Evolutionary conservation across 2,113 vertebrate species (phyloP).

Genomic region (Bufo gargarizans): DNA sequence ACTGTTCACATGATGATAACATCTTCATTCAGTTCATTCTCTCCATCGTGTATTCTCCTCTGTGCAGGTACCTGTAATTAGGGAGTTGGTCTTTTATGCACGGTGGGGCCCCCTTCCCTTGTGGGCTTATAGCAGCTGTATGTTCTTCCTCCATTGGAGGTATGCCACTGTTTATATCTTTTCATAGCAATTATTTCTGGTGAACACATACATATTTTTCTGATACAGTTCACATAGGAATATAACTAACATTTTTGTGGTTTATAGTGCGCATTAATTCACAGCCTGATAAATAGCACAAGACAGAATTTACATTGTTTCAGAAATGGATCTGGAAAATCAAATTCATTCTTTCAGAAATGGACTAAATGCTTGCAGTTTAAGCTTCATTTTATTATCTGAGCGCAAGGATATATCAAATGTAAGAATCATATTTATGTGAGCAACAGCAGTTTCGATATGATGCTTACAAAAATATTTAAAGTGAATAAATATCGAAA

Average conservation of each 20-base stretch:
- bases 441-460: no score
- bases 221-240: background rate
- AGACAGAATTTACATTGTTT: conserved; percentile 14
- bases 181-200: background rate
- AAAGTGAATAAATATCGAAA: no score
- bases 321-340: background rate
- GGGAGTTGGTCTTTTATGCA: no score
- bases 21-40: no score
- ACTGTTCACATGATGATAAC: no score
- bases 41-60: no score
- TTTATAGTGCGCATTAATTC: background rate
- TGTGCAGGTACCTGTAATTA: no score
- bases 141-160: no score
- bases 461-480: no score
- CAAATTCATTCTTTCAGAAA: background rate
- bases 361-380: background rate
- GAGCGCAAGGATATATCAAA: background rate
- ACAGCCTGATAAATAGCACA: background rate
- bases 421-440: background rate
- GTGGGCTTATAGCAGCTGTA: no score
- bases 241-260: background rate
- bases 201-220: background rate
- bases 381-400: background rate
- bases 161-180: background rate
- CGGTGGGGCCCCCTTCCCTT: no score